Conservation (phyloP, 2,113 vertebrate species). For the Asarcornis scutulata region DNA sequence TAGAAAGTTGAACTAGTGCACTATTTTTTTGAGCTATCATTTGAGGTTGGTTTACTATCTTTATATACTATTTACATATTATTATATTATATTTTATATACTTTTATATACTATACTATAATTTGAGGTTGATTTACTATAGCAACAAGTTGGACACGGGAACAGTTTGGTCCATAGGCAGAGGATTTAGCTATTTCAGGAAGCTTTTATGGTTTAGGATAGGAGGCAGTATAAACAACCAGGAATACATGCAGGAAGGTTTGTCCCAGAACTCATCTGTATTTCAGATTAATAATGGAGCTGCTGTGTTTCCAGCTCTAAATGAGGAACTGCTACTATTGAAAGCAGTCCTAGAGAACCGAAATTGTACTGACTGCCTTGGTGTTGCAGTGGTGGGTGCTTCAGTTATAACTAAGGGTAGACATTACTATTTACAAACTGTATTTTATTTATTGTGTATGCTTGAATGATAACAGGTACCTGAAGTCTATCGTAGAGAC, state of each 20-base stretch:
- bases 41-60: not conserved
- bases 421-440: not conserved
- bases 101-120: too few relatives aligned
- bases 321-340: not conserved
- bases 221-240: not conserved
- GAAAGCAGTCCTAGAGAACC: not conserved
- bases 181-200: not conserved
- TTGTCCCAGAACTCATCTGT: not conserved
- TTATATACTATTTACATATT: too few relatives aligned
- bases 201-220: not conserved
- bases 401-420: not conserved
- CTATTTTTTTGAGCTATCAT: not conserved
- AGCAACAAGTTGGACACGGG: not conserved
- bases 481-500: conserved; percentile 94
- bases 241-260: not conserved
- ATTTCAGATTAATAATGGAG: not conserved
- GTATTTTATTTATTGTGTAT: not conserved
- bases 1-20: not conserved
- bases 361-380: not conserved
- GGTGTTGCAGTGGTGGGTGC: not conserved
- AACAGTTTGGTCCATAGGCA: not conserved
- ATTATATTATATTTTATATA: too few relatives aligned
- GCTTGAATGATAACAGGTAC: conserved; percentile 83
- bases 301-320: not conserved
- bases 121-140: not conserved